These are phyloP conservation scores for Drosophila sordidapex DNA, from an alignment of 2,888 invertebrate genomes.

Conservation along the genomic window DNA sequence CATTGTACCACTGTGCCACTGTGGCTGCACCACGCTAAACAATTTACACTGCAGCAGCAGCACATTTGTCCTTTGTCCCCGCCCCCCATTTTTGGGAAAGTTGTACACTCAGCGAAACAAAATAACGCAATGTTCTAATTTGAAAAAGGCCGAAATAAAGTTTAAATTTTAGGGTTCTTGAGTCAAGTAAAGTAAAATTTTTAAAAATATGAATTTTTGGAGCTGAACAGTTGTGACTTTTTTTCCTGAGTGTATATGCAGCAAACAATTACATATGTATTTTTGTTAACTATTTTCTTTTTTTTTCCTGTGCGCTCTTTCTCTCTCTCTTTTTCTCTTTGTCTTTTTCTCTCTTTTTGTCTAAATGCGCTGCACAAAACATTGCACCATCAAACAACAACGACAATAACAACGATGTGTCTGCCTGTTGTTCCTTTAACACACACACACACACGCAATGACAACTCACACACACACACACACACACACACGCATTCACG, in stretches of 20 bases:
- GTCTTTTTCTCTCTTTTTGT: conserved; percentile 31
- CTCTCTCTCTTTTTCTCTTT: conserved; percentile 38
- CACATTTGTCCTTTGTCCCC: conserved; percentile 24
- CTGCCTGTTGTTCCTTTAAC: conserved; percentile 24
- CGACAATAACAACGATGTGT: conserved; percentile 35
- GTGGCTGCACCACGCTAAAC: conserved; percentile 43
- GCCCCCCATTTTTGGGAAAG: conserved; percentile 17
- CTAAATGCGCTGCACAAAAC: conserved; percentile 43
- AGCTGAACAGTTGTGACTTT: neutral
- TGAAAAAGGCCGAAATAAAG: neutral
- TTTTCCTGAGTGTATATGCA: conserved; percentile 22
- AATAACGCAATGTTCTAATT: conserved; percentile 15
- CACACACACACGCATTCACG: conserved; percentile 2
- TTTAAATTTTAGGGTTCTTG: neutral
- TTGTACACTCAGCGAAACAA: conserved; percentile 34
- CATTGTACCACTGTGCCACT: conserved; percentile 27
- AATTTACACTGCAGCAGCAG: conserved; percentile 27
- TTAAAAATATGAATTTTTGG: neutral
- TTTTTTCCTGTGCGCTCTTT: conserved; percentile 40
- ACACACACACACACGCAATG: conserved; percentile 11
- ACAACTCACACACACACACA: conserved; percentile 9
- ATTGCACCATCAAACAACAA: conserved; percentile 36
- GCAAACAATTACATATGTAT: conserved; percentile 43
- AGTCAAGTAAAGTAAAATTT: neutral
- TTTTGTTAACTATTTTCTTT: conserved; percentile 22